Evolutionary conservation across 2,113 vertebrate species (phyloP), one percentile per base, ranked within the genome.

Genomic region (Phalacrocorax pelagicus): DNA sequence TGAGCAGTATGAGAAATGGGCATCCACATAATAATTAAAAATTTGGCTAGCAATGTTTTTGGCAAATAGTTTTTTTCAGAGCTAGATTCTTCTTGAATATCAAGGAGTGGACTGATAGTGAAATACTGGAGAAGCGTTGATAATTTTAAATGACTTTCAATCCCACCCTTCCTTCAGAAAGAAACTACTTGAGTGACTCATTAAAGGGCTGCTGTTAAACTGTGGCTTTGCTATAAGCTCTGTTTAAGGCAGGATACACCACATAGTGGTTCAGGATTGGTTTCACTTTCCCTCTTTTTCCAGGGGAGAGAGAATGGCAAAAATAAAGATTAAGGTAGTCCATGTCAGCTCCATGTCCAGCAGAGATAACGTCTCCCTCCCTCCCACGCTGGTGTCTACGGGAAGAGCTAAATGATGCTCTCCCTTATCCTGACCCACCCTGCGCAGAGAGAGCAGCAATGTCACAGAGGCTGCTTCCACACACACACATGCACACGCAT

Each of bases 401-500:
- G 38, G 10, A 38, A 38, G 38, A 38, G 38, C 38, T 38, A 38
- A 84, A 59, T 2, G 13, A 15, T 8, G 24, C 8, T 6, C 16
- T 11, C 1, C 23, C 14, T 14, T 59, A 2, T 16, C 40, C 54
- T 23, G 32, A 40, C 19, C 40, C 34, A 4, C 20, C 12, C 12
- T 44, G 34, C 3, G 1, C 19, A 32, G 49, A 74, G 9, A 3
- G 11, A 67, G 38, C 0, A 38, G 46, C 21, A 15, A 4, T 29
- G 44, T 17, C 47, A 29, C 18, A 9, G 38, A 7, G 32, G 34
- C 34, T 47, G 42, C 27, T 89, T 2, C 0, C n/a, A 18, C 19
- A 4, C 16, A 23, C 34, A 14, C 22, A 5, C 12, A 11, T 22
- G 27, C 58, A 30, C 61, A 10, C 0, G 2, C 0, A 1, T 27